These are phyloP conservation scores for Sylvilagus bachmani DNA, from an alignment of 2,113 vertebrate species.

Conservation along the genomic window DNA sequence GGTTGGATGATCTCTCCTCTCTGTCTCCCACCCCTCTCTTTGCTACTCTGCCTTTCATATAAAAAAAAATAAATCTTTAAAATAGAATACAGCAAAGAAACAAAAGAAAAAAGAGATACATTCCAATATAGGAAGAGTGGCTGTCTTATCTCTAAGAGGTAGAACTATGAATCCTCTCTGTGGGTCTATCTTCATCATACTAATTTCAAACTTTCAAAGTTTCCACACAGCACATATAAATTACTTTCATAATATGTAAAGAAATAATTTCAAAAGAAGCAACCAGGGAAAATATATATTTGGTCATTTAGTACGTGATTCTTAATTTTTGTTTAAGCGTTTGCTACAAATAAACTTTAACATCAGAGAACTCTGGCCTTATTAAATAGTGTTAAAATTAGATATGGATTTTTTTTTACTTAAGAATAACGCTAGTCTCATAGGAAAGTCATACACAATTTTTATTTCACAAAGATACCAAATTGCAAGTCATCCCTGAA, in stretches of 20 bases:
- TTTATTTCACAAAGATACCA: not conserved
- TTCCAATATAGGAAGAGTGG: not conserved
- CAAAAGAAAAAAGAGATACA: constrained; percentile 11
- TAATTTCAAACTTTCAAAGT: constrained; percentile 8
- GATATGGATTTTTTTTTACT: constrained; percentile 5
- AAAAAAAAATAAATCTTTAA: too few relatives aligned
- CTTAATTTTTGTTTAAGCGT: constrained; percentile 46
- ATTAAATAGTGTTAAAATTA: not conserved
- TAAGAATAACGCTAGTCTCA: constrained; percentile 37
- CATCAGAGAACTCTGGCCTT: not conserved
- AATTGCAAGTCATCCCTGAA: constrained; percentile 46
- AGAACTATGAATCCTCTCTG: not conserved
- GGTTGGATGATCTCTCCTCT: too few relatives aligned
- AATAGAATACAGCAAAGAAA: constrained; percentile 1
- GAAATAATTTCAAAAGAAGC: constrained; percentile 47
- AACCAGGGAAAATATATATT: not conserved
- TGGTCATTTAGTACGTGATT: constrained; percentile 36
- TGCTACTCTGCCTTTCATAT: too few relatives aligned
- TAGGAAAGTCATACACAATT: constrained; percentile 18
- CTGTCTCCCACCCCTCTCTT: too few relatives aligned
- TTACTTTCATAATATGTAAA: constrained; percentile 15
- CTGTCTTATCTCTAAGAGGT: not conserved
- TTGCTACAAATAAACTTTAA: not conserved
- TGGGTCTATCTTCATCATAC: not conserved
- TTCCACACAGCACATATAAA: not conserved